These are phyloP conservation scores for Metaphire vulgaris DNA, from an alignment of 1,140 invertebrate genomes.

Conservation along the genomic window DNA sequence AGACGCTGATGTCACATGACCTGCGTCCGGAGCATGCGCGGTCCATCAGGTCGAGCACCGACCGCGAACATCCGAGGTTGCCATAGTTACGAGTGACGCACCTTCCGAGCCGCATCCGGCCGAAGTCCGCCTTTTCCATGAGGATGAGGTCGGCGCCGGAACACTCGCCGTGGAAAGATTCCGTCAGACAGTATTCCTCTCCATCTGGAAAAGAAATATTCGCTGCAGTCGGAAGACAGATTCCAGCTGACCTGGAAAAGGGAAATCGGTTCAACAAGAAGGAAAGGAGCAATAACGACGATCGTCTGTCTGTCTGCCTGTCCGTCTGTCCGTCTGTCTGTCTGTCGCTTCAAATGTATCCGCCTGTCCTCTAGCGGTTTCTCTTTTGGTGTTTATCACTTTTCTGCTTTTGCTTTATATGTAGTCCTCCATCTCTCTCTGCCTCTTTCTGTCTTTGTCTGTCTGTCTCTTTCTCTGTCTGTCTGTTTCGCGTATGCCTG, in stretches of 20 bases:
- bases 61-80: constrained; percentile 20
- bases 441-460: not conserved
- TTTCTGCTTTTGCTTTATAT: too few species aligned
- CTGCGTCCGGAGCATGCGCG: constrained; percentile 24
- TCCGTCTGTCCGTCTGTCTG: too few species aligned
- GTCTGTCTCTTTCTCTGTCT: not conserved
- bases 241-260: too few species aligned
- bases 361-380: too few species aligned
- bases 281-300: too few species aligned
- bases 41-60: constrained; percentile 26
- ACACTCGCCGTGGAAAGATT: constrained; percentile 21
- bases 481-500: not conserved
- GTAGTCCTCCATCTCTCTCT: not conserved
- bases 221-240: too few species aligned
- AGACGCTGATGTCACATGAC: constrained; percentile 25
- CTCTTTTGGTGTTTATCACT: too few species aligned
- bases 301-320: too few species aligned
- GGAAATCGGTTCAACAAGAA: too few species aligned
- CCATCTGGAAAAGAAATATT: not conserved
- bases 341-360: too few species aligned
- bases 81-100: constrained; percentile 29
- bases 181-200: constrained; percentile 27
- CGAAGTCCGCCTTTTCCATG: constrained; percentile 24
- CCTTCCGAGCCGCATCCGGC: constrained; percentile 26
- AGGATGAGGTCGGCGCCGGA: constrained; percentile 22